Evolutionary conservation across 2,797 vertebrate species (phyloP).

Genomic region (Percopsis omiscomaycus): DNA sequence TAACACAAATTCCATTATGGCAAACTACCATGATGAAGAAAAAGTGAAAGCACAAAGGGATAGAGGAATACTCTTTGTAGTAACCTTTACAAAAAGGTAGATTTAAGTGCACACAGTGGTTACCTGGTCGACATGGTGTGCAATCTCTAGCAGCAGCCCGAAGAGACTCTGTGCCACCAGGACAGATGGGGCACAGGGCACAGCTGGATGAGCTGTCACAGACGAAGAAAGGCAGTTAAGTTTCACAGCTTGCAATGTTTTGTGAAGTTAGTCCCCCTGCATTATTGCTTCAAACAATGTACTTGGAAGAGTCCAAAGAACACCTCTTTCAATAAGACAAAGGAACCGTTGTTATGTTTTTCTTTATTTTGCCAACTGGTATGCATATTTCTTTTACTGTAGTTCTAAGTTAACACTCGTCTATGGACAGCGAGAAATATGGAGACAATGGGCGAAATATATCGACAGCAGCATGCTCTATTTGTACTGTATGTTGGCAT

Average conservation of each 20-base stretch:
- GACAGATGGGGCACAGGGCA: constrained; percentile 74
- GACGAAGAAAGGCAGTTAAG: background rate
- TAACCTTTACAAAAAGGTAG: background rate
- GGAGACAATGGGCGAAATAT: no score
- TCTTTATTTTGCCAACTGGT: no score
- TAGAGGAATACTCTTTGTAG: no score
- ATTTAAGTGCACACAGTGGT: background rate
- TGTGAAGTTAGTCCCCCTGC: background rate
- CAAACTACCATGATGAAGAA: no score
- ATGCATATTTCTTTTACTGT: no score
- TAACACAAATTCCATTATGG: background rate
- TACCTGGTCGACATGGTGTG: constrained; percentile 81
- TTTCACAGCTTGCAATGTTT: no score
- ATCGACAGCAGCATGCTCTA: background rate
- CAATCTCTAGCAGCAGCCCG: constrained; percentile 71
- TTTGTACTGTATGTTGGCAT: background rate
- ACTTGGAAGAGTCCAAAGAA: background rate
- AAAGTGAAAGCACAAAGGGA: no score
- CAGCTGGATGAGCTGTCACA: constrained; percentile 78
- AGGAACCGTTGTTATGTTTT: background rate
- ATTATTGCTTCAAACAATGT: constrained; percentile 1
- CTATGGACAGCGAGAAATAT: no score
- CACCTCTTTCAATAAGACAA: constrained; percentile 2
- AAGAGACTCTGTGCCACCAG: constrained; percentile 78
- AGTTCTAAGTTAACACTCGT: no score